Evolutionary conservation across 2,113 vertebrate genomes (phyloP).

Genomic region (Pachycephala philippinensis): DNA sequence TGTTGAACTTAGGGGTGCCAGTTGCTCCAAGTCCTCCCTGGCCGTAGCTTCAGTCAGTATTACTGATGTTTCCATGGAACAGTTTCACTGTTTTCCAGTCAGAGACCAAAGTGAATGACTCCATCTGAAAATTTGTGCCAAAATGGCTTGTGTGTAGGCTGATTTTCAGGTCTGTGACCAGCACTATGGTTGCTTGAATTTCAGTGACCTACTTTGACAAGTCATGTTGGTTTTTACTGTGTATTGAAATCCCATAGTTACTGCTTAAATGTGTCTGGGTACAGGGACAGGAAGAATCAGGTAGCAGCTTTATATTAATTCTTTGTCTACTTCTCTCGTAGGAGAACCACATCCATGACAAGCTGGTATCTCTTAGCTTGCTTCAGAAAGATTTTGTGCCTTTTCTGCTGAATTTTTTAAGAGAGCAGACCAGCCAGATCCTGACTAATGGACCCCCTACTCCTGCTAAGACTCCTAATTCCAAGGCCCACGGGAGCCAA

Average conservation of each 20-base stretch:
- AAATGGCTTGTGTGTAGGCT: background rate
- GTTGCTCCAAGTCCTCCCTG: background rate
- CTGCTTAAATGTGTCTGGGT: background rate
- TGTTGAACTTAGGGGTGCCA: background rate
- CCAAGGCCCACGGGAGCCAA: conserved; percentile 63
- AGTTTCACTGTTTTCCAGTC: background rate
- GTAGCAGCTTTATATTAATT: background rate
- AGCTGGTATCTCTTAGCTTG: conserved; percentile 58
- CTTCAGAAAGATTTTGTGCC: conserved; percentile 91
- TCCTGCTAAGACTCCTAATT: conserved; percentile 86
- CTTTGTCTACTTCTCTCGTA: conserved; percentile 29
- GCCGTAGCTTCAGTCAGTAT: background rate
- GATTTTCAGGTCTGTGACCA: background rate
- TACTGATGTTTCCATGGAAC: background rate
- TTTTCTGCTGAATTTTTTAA: conserved; percentile 92
- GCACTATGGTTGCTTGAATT: background rate
- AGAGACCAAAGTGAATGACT: background rate
- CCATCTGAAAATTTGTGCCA: background rate
- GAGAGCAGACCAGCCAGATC: conserved; percentile 90
- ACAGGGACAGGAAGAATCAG: background rate
- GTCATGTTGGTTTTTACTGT: background rate
- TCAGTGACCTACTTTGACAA: background rate
- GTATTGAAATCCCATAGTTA: background rate
- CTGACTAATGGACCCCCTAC: conserved; percentile 90
- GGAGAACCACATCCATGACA: conserved; percentile 65